Conservation (phyloP, 2,888 invertebrate genomes). For the Limnephilus lunatus region DNA sequence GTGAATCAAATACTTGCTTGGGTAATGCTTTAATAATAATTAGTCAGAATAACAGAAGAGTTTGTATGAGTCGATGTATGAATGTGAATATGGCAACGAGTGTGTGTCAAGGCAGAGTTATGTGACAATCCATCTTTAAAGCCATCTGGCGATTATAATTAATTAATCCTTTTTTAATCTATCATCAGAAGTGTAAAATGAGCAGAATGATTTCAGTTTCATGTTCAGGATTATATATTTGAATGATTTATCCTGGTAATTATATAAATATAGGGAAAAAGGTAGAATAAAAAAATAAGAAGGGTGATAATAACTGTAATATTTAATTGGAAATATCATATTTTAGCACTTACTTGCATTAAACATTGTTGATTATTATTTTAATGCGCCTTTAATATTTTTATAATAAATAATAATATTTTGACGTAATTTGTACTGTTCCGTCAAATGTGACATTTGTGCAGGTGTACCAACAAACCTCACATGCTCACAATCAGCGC, state of each 20-base stretch:
- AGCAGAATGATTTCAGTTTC: not conserved
- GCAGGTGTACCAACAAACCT: not conserved
- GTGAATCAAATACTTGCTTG: no score
- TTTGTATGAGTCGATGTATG: no score
- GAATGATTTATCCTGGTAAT: not conserved
- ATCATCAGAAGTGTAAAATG: not conserved
- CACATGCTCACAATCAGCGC: not conserved
- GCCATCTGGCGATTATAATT: no score
- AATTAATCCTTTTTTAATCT: not conserved
- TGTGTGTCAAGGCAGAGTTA: no score
- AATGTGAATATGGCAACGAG: no score
- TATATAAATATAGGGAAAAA: not conserved
- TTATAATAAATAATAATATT: not conserved
- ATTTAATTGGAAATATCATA: not conserved
- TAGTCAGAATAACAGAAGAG: no score
- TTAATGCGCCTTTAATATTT: not conserved
- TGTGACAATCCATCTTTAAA: no score
- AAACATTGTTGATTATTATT: conserved; percentile 4
- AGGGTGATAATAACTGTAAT: not conserved
- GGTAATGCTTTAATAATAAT: no score
- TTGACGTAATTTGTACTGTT: not conserved
- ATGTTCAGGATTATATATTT: not conserved
- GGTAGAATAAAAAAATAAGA: not conserved
- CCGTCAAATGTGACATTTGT: conserved; percentile 27
- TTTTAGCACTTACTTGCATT: conserved; percentile 25